Evolutionary conservation across 2,888 invertebrate species (phyloP).

Genomic region (Melieria picta): DNA sequence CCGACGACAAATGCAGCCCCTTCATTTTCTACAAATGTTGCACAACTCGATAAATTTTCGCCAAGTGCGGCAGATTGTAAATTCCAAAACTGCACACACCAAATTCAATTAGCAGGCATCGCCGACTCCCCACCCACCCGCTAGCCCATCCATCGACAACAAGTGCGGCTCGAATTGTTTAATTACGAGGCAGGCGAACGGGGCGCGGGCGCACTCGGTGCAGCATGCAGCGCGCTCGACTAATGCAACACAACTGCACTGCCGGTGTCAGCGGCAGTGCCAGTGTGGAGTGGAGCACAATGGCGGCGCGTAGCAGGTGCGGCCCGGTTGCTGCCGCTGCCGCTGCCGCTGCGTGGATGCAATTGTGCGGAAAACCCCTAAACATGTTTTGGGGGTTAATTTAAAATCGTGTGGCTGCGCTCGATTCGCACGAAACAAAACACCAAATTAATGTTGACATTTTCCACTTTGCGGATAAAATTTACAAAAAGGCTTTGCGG

Average conservation of each 20-base stretch:
- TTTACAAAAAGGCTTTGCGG: conserved; percentile 48
- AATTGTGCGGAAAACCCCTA: conserved; percentile 62
- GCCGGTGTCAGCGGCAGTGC: no score
- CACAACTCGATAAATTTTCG: conserved; percentile 28
- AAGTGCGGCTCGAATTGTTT: conserved; percentile 33
- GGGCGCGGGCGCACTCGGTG: no score
- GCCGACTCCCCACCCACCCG: conserved; percentile 28
- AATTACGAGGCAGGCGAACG: conserved; percentile 17
- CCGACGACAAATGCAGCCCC: no score
- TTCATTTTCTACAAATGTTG: conserved; percentile 15
- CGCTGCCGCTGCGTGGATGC: conserved; percentile 46
- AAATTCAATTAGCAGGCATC: conserved; percentile 32
- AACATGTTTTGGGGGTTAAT: conserved; percentile 63
- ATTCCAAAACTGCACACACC: conserved; percentile 14
- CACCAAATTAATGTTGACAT: conserved; percentile 63
- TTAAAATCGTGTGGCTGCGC: conserved; percentile 61
- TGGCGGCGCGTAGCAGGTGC: background rate
- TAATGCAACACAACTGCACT: no score
- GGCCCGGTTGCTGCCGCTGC: conserved; percentile 25
- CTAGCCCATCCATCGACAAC: conserved; percentile 19
- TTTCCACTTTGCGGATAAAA: conserved; percentile 58
- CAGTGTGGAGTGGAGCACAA: background rate
- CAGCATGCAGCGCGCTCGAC: no score
- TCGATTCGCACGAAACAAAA: conserved; percentile 57
- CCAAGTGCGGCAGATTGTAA: conserved; percentile 28